Base-by-base conservation (phyloP, 2,888 invertebrate genomes). In the Brachyptera risi region DNA sequence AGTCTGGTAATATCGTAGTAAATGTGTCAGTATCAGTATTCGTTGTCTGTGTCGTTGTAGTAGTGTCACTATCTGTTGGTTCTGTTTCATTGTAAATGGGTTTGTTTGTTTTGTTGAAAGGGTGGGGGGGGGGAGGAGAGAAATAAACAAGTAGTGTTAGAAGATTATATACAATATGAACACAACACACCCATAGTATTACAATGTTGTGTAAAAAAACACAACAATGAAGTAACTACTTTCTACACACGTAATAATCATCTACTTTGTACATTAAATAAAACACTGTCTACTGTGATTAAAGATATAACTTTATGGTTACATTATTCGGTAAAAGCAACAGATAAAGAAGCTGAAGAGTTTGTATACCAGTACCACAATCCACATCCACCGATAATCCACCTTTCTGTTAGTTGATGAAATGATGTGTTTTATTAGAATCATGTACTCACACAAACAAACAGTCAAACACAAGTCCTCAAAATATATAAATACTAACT, bases 401-500 rank as follows among this genome's bases (percentile, higher is more conserved):
- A n/a, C n/a, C n/a, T n/a, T n/a, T n/a, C n/a, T n/a, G n/a, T n/a
- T 26, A 58, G 54, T 62, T 62, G 59, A 59, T 62, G 51, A 15
- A 58, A 35, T 47, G 27, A 23, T 49, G 35, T 26, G 58, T 44
- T 5, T 44, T 15, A 31, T 15, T n/a, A n/a, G n/a, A 35, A 35
- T 11, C 35, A 35, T 11, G 11, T 5, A 35, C 35, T 9, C 35
- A 35, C 35, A 35, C 35, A 35, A 9, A 35, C 35, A 35, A 9
- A 50, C 26, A 50, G 11, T 23, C 50, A 50, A 3, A 50, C n/a
- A 21, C 24, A 21, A 21, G 15, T 21, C 21, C n/a, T n/a, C n/a
- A n/a, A n/a, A n/a, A n/a, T n/a, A n/a, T n/a, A n/a, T n/a, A n/a
- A n/a, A n/a, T n/a, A n/a, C n/a, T n/a, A n/a, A n/a, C n/a, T n/a